Evolutionary conservation across 1,140 invertebrate genomes (phyloP), one percentile per base, ranked within the genome.

Genomic region (Panagrolaimus sp.): DNA sequence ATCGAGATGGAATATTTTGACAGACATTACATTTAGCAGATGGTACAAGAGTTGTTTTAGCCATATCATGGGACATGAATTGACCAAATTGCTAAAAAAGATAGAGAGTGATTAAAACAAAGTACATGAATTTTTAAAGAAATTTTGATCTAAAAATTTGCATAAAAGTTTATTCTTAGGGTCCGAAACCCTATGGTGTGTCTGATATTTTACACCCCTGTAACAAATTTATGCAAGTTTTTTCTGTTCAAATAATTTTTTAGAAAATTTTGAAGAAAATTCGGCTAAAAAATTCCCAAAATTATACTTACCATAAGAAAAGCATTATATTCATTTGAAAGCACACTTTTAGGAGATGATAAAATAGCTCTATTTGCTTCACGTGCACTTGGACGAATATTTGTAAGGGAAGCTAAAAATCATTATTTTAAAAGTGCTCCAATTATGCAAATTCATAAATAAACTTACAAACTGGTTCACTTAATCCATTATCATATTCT

Each of bases 21-120:
- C 79, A 81, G 25, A 79, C 74, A 68, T 83, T 83, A 61, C 80
- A 82, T 57, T 82, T 82, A 27, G 80, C 69, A 11, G 80, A 82
- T 11, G 80, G 80, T 16, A 82, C 80, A 1, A 82, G 73, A n/a
- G 80, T 83, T 7, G 80, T 82, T 47, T 80, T 78, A 20, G 77
- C 74, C 72, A 81, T 76, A 47, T 82, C 81, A 48, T 83, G 80
- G n/a, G 71, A 71, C 51, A 82, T 80, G 44, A 83, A 83, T 62
- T 83, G 81, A 51, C 80, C 80, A 62, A 83, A 82, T 63, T 82
- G 80, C 31, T 38, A 7, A 38, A 38, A 38, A 2, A 38, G 2
- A 38, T 4, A 38, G 7, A 38, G 7, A 4, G 31, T 2, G 31
- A 7, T 38, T 38, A 38, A 4, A 38, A 7, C 31, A 38, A 38